Evolutionary conservation across 2,888 invertebrate genomes (phyloP), one percentile per base, ranked within the genome.

Genomic region (Apotomis betuletana): DNA sequence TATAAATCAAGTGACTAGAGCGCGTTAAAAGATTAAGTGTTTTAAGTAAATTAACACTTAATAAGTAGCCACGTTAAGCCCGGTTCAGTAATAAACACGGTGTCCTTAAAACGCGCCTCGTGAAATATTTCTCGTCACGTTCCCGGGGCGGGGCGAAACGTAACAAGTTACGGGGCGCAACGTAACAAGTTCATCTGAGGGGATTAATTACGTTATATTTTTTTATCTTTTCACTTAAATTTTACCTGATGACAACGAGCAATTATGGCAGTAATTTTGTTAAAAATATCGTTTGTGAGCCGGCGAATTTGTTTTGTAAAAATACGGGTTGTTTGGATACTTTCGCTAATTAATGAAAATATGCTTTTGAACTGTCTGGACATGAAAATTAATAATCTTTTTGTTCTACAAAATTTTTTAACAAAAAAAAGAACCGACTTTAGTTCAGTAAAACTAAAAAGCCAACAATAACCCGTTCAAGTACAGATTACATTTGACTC

Each of bases 101-200:
- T 44, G 12, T 55, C 65, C 15, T 58, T 76, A 74, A 68, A 74
- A 74, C 74, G 73, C 74, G 73, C 74, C 75, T 77, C 75, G 68
- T 74, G 73, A 73, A 83, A 83, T 79, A 79, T 77, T 75, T 75
- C 70, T 69, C 76, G 75, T 79, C 80, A 80, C 81, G 77, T 81
- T 76, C 9, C 77, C 75, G 76, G 77, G 72, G 78, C 79, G 78
- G 80, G 80, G 79, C 78, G 81, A 77, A 80, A 80, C 64, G 77
- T 82, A 82, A 82, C 80, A 80, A 82, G 80, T 82, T 77, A 77
- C 79, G 78, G 79, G 80, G 79, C 78, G 80, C 77, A 80, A 80
- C 65, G 77, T 82, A 82, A 82, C 80, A 80, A 82, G 80, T 82
- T 84, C 84, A 83, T 81, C 81, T 81, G 77, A 71, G 72, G 77